A percentile compares a stretch with the other conserved stretches of the same genome.
These are phyloP conservation scores for Chouioia cunea DNA, from an alignment of 2,888 invertebrate species.

Conservation along the genomic window DNA sequence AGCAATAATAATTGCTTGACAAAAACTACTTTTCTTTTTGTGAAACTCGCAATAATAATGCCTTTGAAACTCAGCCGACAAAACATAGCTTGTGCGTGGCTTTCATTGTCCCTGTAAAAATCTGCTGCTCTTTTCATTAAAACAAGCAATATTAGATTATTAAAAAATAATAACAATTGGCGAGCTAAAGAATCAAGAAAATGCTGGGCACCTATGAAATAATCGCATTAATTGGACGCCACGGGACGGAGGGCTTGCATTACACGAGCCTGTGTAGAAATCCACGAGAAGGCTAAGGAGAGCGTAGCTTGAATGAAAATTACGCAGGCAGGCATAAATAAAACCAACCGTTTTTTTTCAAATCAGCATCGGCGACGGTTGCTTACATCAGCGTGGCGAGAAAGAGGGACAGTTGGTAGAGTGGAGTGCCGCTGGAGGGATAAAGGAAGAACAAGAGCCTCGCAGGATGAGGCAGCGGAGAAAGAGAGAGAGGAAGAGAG, in stretches of 20 bases:
- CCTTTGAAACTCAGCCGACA: too few relatives aligned
- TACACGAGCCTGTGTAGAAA: conserved; percentile 4
- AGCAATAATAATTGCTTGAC: too few relatives aligned
- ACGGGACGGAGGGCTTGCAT: neutral
- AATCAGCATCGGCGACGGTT: conserved; percentile 23
- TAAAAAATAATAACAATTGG: too few relatives aligned
- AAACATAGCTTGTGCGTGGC: too few relatives aligned
- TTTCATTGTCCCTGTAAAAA: too few relatives aligned
- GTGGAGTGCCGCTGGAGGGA: neutral
- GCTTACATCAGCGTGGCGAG: neutral
- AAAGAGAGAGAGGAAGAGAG: neutral
- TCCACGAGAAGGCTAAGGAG: neutral
- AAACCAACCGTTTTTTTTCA: conserved; percentile 13
- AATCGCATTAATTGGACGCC: too few relatives aligned
- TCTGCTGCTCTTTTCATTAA: too few relatives aligned
- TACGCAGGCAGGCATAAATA: conserved; percentile 3
- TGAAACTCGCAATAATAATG: too few relatives aligned
- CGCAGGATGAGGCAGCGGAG: conserved; percentile 1
- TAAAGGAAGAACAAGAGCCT: neutral
- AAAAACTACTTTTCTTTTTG: too few relatives aligned
- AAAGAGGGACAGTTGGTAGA: neutral
- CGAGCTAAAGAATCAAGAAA: too few relatives aligned
- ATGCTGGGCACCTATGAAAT: too few relatives aligned
- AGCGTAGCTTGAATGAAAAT: conserved; percentile 15
- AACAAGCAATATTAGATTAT: too few relatives aligned